These are phyloP conservation scores for Tiliacea citrago DNA, from an alignment of 2,888 invertebrate species.

Conservation along the genomic window DNA sequence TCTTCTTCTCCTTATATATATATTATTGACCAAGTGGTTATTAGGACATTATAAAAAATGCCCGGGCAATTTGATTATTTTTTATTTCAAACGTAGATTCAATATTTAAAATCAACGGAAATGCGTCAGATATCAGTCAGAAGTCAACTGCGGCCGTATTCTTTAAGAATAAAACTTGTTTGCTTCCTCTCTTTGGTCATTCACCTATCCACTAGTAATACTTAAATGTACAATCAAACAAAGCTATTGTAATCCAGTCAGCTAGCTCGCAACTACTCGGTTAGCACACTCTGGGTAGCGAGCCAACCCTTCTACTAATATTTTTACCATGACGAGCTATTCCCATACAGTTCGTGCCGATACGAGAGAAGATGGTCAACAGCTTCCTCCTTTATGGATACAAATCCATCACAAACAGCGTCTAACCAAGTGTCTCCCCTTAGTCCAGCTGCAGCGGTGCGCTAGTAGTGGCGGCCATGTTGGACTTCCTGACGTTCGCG, in stretches of 20 bases:
- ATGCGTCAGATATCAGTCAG: too few species aligned
- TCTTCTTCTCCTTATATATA: too few species aligned
- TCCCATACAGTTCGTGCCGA: neutral
- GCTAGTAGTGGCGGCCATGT: slow-evolving; percentile 98
- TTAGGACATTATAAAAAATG: too few species aligned
- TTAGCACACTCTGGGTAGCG: too few species aligned
- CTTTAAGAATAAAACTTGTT: neutral
- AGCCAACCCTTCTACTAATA: neutral
- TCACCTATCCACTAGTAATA: neutral
- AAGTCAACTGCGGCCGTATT: neutral
- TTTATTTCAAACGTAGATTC: too few species aligned
- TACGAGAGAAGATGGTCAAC: neutral
- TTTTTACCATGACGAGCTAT: neutral
- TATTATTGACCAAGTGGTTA: too few species aligned
- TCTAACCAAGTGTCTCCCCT: neutral
- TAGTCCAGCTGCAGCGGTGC: slow-evolving; percentile 98
- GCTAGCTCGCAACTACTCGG: neutral
- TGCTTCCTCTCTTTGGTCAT: neutral
- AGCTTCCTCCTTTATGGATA: neutral
- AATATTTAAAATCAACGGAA: too few species aligned
- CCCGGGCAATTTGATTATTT: too few species aligned
- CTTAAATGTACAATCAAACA: neutral
- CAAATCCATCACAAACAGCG: neutral
- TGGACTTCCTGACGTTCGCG: slow-evolving; percentile 99
- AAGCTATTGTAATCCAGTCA: neutral